Conservation (phyloP, 1,140 invertebrate genomes). For the Bombus vancouverensis region DNA sequence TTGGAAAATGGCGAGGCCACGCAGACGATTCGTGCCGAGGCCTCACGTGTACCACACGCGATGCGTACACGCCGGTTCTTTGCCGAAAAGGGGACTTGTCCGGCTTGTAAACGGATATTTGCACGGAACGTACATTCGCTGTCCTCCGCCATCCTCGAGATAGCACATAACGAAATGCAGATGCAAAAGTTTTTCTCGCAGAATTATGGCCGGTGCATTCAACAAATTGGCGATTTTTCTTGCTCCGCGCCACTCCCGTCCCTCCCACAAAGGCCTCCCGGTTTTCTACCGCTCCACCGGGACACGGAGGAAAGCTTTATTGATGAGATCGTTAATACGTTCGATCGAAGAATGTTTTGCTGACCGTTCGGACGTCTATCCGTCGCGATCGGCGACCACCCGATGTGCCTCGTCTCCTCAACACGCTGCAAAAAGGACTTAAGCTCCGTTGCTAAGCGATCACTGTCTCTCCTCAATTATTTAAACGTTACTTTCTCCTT, state of each 20-base stretch:
- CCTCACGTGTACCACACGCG: not conserved
- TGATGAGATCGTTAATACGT: conserved; percentile 78
- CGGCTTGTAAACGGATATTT: conserved; percentile 23
- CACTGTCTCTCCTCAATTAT: conserved; percentile 52
- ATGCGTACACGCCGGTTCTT: not conserved
- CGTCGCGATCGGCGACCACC: conserved; percentile 78
- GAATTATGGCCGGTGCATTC: conserved; percentile 65
- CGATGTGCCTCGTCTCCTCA: conserved; percentile 70
- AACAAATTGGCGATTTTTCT: conserved; percentile 77
- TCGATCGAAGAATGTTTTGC: conserved; percentile 74
- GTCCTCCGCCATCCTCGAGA: not conserved
- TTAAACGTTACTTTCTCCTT: conserved; percentile 59
- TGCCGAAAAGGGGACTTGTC: conserved; percentile 41
- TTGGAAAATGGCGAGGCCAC: not conserved
- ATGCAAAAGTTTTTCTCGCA: conserved; percentile 56
- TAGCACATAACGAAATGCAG: conserved; percentile 52
- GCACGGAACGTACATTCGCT: not conserved
- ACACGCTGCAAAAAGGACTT: conserved; percentile 58
- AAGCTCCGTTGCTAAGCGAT: conserved; percentile 40
- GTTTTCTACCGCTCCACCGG: not conserved
- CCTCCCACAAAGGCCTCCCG: not conserved
- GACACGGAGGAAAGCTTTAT: conserved; percentile 69
- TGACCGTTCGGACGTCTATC: conserved; percentile 74
- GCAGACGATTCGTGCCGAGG: not conserved
- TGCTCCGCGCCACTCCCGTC: conserved; percentile 28